Conservation (phyloP, 2,113 vertebrate genomes). For the Atractosteus spatula region DNA sequence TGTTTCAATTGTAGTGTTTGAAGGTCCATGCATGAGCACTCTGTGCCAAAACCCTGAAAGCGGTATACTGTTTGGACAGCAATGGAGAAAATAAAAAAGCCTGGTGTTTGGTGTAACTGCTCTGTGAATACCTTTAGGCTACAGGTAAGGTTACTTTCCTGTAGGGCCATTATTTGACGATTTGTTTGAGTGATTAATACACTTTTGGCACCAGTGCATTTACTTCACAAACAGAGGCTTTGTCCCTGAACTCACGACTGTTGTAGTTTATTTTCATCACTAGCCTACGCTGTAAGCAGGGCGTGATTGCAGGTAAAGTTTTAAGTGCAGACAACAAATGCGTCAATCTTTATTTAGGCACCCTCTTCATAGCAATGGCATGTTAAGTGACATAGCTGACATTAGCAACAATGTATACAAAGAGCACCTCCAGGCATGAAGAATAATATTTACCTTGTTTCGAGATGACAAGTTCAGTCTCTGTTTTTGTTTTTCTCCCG, state of each 20-base stretch:
- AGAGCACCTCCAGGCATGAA: constrained; percentile 32
- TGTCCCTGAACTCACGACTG: not conserved
- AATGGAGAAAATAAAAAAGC: too few relatives aligned
- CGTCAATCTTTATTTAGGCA: constrained; percentile 49
- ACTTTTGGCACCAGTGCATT: too few relatives aligned
- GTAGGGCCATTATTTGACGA: too few relatives aligned
- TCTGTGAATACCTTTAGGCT: too few relatives aligned
- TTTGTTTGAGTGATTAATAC: too few relatives aligned
- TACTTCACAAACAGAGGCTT: too few relatives aligned
- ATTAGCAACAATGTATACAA: constrained; percentile 49
- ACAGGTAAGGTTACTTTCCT: too few relatives aligned
- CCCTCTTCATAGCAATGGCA: constrained; percentile 31
- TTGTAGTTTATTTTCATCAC: not conserved
- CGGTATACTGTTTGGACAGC: too few relatives aligned
- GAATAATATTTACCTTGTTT: constrained; percentile 38
- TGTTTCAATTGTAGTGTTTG: too few relatives aligned
- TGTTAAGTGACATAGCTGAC: constrained; percentile 47
- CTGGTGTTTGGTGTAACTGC: too few relatives aligned
- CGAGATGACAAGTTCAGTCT: constrained; percentile 16
- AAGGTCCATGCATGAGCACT: too few relatives aligned
- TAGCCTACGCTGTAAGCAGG: not conserved
- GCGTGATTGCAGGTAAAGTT: not conserved
- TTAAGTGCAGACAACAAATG: constrained; percentile 30
- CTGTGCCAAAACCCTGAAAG: too few relatives aligned
- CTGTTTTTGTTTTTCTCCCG: constrained; percentile 10